Evolutionary conservation across 2,797 vertebrate genomes (phyloP), one percentile per base, ranked within the genome.

Genomic region (Momotus momota): DNA sequence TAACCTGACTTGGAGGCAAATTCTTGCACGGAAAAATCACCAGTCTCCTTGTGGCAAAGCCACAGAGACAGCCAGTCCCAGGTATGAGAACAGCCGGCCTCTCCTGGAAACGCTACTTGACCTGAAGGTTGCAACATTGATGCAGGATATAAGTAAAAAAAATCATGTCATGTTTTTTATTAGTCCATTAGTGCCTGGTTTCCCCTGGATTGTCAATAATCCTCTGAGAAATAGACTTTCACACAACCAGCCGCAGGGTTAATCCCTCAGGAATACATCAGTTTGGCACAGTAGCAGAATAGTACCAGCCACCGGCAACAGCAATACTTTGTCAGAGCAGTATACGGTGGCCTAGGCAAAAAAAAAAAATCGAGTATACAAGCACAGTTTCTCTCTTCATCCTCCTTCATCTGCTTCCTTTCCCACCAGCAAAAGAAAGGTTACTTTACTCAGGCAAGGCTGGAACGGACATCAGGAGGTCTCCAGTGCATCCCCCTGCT

Each of bases 191-290:
- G 58, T 49, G 29, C 25, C 67, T 67, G 10, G 33, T 82, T 95
- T 95, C 78, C 48, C 82, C 67, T 33, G 40, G 48, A 83, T 83
- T 90, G 46, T 54, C 69, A 67, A 61, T 82, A 96, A 80, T 80
- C 71, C 74, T 71, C 60, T 38, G 43, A 82, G 84, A 89, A 96
- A 95, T 2, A 71, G 73, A 45, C 26, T 91, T 93, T 86, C 88
- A 94, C 67, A 87, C 55, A 79, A 81, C 46, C 45, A 77, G 78
- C 5, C n/a, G 2, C n/a, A 25, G 60, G 64, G 74, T 85, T 94
- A 93, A 92, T 91, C 81, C 81, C 41, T 67, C 14, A 29, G 54
- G 60, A 92, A 94, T 35, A 33, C 51, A 62, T 41, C 2, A 11
- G 60, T 60, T 62, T 92, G 55, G 64, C 73, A 84, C 80, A 62